Conservation (phyloP, 2,113 vertebrate genomes). For the Ailuropoda melanoleuca region DNA sequence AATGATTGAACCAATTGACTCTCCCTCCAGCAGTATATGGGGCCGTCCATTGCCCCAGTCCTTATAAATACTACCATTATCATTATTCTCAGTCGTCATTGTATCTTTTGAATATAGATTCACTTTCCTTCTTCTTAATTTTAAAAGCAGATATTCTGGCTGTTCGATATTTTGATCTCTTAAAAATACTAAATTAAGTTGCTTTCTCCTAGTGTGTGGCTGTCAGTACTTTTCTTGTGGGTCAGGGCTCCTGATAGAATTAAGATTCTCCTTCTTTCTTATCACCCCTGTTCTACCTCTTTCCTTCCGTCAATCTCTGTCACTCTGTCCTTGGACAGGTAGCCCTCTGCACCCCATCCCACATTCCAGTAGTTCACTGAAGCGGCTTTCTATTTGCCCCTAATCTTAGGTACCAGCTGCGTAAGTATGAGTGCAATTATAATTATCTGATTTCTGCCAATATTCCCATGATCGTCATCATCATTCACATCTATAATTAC, state of each 20-base stretch:
- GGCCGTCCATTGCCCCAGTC: background rate
- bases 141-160: constrained; percentile 17
- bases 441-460: constrained; percentile 20
- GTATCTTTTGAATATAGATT: constrained; percentile 41
- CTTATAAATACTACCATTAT: background rate
- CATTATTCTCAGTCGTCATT: background rate
- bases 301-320: background rate
- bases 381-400: background rate
- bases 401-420: background rate
- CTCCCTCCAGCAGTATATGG: background rate
- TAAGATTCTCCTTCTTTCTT: background rate
- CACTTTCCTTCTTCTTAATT: constrained; percentile 10
- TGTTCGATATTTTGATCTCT: background rate
- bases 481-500: background rate
- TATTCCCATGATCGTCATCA: background rate
- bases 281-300: background rate
- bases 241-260: background rate
- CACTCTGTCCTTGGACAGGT: background rate
- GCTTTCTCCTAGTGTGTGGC: background rate
- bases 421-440: background rate
- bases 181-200: constrained; percentile 24
- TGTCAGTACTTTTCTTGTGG: background rate
- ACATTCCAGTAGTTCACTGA: background rate
- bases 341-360: background rate
- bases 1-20: background rate